Conservation (phyloP, 2,888 invertebrate genomes). For the Chrysomela aeneicollis region DNA sequence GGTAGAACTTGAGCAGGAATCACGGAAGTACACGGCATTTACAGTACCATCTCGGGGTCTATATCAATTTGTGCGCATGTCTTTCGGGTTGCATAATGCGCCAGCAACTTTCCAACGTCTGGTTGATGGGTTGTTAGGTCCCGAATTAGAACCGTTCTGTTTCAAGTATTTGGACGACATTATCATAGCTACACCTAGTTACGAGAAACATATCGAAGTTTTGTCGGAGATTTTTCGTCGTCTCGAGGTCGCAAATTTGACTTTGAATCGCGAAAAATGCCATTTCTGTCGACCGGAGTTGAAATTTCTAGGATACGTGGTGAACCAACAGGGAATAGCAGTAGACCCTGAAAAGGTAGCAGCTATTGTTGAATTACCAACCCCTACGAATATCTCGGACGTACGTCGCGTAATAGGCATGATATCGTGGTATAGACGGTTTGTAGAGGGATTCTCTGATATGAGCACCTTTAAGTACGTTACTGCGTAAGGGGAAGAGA, state of each 20-base stretch:
- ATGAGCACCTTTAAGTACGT: too few species aligned
- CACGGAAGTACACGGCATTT: not conserved
- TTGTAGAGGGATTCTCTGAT: constrained; percentile 20
- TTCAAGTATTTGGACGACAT: constrained; percentile 23
- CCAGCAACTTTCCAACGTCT: constrained; percentile 31
- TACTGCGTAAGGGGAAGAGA: not conserved
- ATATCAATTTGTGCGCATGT: constrained; percentile 36
- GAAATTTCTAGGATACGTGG: constrained; percentile 40
- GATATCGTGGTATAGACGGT: constrained; percentile 10
- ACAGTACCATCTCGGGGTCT: constrained; percentile 18
- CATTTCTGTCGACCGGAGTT: constrained; percentile 32
- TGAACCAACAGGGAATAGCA: constrained; percentile 29
- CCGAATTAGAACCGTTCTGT: not conserved
- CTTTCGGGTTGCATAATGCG: constrained; percentile 42
- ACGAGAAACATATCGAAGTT: constrained; percentile 40
- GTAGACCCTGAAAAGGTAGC: constrained; percentile 38
- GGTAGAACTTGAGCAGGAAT: not conserved
- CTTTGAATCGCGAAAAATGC: constrained; percentile 37
- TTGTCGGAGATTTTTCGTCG: constrained; percentile 41
- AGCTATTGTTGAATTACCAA: constrained; percentile 24
- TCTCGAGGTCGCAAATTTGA: constrained; percentile 39
- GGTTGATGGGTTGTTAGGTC: constrained; percentile 19
- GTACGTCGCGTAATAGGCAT: constrained; percentile 7
- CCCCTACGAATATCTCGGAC: constrained; percentile 11
- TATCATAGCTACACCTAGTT: constrained; percentile 28